Evolutionary conservation across 2,888 invertebrate species (phyloP), one percentile per base, ranked within the genome.

Genomic region (Leptinotarsa tumamoca): DNA sequence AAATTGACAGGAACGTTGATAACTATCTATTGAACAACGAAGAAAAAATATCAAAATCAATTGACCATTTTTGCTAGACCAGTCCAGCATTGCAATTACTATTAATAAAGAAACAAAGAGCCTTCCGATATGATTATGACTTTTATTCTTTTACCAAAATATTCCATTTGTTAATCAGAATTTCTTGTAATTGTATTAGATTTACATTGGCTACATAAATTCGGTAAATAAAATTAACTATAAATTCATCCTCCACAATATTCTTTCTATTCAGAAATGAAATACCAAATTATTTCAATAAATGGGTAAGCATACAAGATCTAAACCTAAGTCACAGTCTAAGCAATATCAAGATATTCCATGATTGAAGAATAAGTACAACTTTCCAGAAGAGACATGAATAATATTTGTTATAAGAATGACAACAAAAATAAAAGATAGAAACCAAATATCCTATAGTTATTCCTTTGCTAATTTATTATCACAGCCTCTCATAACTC

Each of bases 401-500:
- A 23, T 13, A 58, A 23, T 21, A 14, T 23, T 27, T 23, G 23
- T 58, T 23, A 58, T 21, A 21, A 23, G 23, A 14, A 23, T 15
- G 52, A n/a, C 63, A 17, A 43, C 2, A 17, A 4, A 63, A 63
- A 33, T 63, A 33, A 15, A 27, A 63, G 49, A 76, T 71, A 74
- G 54, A 74, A 77, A 76, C 56, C 61, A 67, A 74, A 76, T 76
- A 67, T 77, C 67, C 73, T 77, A 80, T 79, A 79, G 79, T 79
- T 80, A 82, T 79, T 81, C 80, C 81, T 79, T 78, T 79, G 81
- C 82, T 80, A 80, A 78, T 69, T 80, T 79, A 70, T 70, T 78
- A 81, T 85, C 86, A 85, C 86, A 86, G 85, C 85, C 86, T 85
- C 84, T 78, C 78, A 81, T 71, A 74, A 77, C 71, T 63, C 87